Percentiles rank a stretch among this genome's conserved stretches.
Conservation (phyloP, 2,113 vertebrate species). For the Pygoscelis adeliae region DNA sequence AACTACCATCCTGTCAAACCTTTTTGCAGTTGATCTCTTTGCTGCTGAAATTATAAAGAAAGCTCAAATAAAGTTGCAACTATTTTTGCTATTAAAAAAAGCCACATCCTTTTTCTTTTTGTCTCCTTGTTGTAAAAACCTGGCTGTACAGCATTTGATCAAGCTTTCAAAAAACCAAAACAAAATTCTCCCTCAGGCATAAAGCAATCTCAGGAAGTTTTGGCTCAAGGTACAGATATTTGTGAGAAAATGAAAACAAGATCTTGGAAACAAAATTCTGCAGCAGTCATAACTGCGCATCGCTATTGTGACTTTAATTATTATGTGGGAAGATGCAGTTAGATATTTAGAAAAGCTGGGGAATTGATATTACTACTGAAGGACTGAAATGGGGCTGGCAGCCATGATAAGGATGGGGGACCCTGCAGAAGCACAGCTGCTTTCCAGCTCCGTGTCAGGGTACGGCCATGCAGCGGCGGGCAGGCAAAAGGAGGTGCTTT, state of each 20-base stretch:
- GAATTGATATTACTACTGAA: not conserved
- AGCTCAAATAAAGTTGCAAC: not conserved
- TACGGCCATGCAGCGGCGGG: not conserved
- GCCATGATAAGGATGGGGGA: not conserved
- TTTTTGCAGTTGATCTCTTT: conserved; percentile 8
- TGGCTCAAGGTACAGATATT: not conserved
- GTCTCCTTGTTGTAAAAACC: conserved; percentile 7
- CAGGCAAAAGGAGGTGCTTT: not conserved
- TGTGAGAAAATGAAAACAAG: conserved; percentile 1
- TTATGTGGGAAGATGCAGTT: not conserved
- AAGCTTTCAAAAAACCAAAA: conserved; percentile 14
- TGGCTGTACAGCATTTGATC: conserved; percentile 36
- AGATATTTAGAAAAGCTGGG: not conserved
- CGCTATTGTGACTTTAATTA: not conserved
- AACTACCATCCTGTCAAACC: not conserved
- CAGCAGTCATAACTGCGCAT: not conserved
- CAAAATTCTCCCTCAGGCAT: conserved; percentile 29
- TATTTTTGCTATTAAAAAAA: not conserved
- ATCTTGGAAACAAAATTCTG: not conserved
- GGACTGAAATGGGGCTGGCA: not conserved
- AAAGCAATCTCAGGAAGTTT: conserved; percentile 5
- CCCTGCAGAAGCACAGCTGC: not conserved
- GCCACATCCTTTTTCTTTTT: not conserved
- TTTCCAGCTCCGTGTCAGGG: not conserved
- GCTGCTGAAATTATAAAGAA: conserved; percentile 3